phyloP scores from a whole-genome alignment of 1,140 invertebrate species.

The Ptiloglossa arizonensis region DNA sequence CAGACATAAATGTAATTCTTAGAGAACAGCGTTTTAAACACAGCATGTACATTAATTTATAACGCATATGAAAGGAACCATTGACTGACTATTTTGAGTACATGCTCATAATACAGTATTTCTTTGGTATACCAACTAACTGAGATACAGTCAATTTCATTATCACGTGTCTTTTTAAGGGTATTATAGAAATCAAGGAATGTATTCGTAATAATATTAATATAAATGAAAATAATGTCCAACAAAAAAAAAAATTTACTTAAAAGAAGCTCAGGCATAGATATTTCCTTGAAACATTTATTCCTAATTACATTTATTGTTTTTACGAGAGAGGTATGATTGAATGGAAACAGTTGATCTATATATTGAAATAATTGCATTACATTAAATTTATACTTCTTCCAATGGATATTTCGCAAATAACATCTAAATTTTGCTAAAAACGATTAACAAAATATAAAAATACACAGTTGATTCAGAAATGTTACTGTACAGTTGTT shows the following conservation, averaged over 20 bases:
- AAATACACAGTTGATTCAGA: neutral
- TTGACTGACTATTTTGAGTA: slow-evolving; percentile 9
- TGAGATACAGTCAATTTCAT: slow-evolving; percentile 5
- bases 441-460: slow-evolving; percentile 13
- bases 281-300: slow-evolving; percentile 31
- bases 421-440: slow-evolving; percentile 13
- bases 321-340: slow-evolving; percentile 18
- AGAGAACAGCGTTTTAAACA: neutral
- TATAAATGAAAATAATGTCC: slow-evolving; percentile 19
- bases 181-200: neutral
- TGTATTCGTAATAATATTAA: slow-evolving; percentile 21
- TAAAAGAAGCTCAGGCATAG: slow-evolving; percentile 3
- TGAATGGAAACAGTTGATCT: neutral
- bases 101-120: slow-evolving; percentile 5
- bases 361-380: slow-evolving; percentile 21
- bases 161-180: neutral
- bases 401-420: neutral
- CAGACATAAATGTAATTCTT: neutral
- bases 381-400: slow-evolving; percentile 18
- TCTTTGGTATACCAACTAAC: slow-evolving; percentile 6
- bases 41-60: slow-evolving; percentile 1
- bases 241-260: slow-evolving; percentile 7
- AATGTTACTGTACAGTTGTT: slow-evolving; percentile 18
- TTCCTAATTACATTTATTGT: slow-evolving; percentile 44
- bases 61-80: slow-evolving; percentile 14